phyloP scores from a whole-genome alignment of 1,140 invertebrate species.

The Meloidogyne exigua region DNA sequence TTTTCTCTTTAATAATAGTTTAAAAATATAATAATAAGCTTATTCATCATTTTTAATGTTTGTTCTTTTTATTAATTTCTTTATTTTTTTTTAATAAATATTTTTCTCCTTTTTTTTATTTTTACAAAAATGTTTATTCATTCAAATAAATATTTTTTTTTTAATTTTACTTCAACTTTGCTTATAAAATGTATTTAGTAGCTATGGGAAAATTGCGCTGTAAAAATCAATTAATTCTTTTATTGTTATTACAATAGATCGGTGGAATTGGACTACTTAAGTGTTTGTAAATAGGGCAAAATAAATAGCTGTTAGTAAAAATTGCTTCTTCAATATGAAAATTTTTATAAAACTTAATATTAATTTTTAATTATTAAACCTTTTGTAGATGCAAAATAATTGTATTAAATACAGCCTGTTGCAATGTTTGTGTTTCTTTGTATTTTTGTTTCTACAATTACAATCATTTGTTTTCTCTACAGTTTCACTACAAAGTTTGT shows the following conservation, averaged over 20 bases:
- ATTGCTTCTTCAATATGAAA: not conserved
- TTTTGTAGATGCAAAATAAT: not conserved
- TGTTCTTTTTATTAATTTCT: not conserved
- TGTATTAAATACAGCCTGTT: not conserved
- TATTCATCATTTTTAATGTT: not conserved
- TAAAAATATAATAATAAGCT: not conserved
- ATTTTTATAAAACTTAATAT: not conserved
- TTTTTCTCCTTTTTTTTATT: not conserved
- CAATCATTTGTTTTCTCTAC: not conserved
- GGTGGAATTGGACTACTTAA: not conserved
- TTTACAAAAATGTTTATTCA: not conserved
- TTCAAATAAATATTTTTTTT: not conserved
- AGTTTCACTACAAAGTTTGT: not conserved
- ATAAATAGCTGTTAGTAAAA: not conserved
- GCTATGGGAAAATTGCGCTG: not conserved
- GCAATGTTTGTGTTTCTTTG: not conserved
- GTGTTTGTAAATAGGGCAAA: constrained; percentile 4
- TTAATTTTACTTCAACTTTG: not conserved
- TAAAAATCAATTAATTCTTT: constrained; percentile 2
- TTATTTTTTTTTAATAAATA: not conserved
- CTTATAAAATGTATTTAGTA: not conserved
- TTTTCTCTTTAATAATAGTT: no score
- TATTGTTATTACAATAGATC: not conserved
- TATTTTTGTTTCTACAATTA: not conserved
- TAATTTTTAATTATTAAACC: not conserved